Base-by-base conservation (phyloP, 2,888 invertebrate species). In the Ophion costatus region DNA sequence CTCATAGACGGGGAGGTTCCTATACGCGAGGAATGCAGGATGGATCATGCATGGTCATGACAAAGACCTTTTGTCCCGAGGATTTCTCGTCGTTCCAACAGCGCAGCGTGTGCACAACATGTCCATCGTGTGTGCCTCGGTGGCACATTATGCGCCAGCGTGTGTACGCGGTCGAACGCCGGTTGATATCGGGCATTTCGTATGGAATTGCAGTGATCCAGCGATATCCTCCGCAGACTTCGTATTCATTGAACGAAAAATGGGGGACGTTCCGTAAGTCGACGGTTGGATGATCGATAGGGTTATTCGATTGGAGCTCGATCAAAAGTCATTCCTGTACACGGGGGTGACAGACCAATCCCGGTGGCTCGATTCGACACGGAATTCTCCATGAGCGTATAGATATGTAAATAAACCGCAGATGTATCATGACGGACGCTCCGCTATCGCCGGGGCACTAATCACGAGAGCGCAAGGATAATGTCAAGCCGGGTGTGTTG, bases 401-500 rank as follows among this genome's bases (percentile, higher is more conserved):
- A 56, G 29, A 64, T 64, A 73, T 73, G 38, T 42, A 59, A 38
- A 73, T 61, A 73, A 33, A 75, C 4, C 29, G 57, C 24, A 57
- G 67, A 82, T 84, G 75, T 84, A 84, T 86, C 86, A 82, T 80
- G 76, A 74, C 71, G 63, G 86, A 84, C 84, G 63, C 57, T 70
- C 11, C 71, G 85, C 77, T 87, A 88, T 87, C 87, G 87, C 75
- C 29, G 63, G 71, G 67, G 83, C 81, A 88, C 88, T 87, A 88
- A 88, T 88, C 88, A 87, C 83, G 83, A 78, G 83, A 82, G 77
- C 83, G 83, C 81, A 87, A 88, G 87, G 88, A 87, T 88, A 88
- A 88, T 88, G 88, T 88, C 88, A 87, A 86, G 83, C 80, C 76
- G 76, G 82, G 77, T 64, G 66, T 63, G 66, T 63, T 77, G 70